Percentiles rank a stretch among this genome's conserved stretches.
phyloP scores from a whole-genome alignment of 2,113 vertebrate species.

The Apus apus region DNA sequence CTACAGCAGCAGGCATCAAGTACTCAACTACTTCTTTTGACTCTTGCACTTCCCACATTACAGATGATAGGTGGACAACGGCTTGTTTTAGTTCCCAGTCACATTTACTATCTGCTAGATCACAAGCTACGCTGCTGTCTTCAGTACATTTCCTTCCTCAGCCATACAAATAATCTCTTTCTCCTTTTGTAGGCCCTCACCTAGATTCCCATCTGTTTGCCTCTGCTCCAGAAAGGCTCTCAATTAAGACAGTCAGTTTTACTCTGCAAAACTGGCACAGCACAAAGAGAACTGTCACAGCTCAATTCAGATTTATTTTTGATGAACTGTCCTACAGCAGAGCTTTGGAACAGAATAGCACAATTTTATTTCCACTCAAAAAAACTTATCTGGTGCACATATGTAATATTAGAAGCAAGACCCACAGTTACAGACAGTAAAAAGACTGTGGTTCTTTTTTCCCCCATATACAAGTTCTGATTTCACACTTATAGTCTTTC shows the following conservation, averaged over 20 bases:
- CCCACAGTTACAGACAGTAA: not conserved
- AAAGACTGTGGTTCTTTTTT: not conserved
- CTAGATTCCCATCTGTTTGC: slow-evolving; percentile 57
- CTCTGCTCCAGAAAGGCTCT: slow-evolving; percentile 51
- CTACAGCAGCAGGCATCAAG: not conserved
- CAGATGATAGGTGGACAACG: slow-evolving; percentile 16
- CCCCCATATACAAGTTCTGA: not conserved
- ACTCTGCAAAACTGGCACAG: slow-evolving; percentile 43
- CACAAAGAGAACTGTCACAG: slow-evolving; percentile 6
- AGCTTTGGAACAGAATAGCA: slow-evolving; percentile 1
- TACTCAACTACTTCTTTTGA: not conserved
- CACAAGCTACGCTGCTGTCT: not conserved
- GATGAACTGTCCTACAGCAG: slow-evolving; percentile 7
- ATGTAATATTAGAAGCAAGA: not conserved
- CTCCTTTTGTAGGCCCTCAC: slow-evolving; percentile 28
- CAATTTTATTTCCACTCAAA: not conserved
- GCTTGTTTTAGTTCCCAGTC: not conserved
- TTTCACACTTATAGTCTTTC: not conserved
- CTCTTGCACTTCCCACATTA: slow-evolving; percentile 14
- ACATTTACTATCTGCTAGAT: not conserved
- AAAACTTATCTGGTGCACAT: not conserved
- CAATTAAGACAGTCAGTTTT: slow-evolving; percentile 32
- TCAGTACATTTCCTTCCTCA: slow-evolving; percentile 30
- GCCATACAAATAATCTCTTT: not conserved
- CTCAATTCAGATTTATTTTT: slow-evolving; percentile 46